Percentiles rank a stretch among this genome's conserved stretches.
Conservation (phyloP, 2,113 vertebrate genomes). For the Prionailurus viverrinus region DNA sequence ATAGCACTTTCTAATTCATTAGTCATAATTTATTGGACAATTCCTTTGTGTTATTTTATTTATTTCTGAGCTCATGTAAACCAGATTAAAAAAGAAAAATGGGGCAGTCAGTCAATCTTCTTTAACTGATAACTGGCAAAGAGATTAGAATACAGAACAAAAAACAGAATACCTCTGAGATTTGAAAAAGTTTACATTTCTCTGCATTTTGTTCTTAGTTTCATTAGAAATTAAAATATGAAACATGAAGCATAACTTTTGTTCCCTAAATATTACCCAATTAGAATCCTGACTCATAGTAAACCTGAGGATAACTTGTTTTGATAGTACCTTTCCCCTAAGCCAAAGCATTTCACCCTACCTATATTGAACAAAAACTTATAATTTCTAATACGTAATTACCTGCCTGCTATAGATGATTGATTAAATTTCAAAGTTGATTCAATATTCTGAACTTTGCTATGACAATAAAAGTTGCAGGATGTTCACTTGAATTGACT, state of each 20-base stretch:
- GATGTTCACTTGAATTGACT: background rate
- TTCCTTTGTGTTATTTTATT: conserved; percentile 66
- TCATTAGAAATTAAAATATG: background rate
- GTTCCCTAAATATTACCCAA: background rate
- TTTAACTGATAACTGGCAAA: conserved; percentile 8
- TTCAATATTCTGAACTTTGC: conserved; percentile 47
- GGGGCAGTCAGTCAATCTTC: conserved; percentile 2
- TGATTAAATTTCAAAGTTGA: conserved; percentile 55
- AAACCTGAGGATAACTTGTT: background rate
- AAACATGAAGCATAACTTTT: background rate
- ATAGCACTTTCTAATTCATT: conserved; percentile 48
- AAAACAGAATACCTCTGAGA: background rate
- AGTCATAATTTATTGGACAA: conserved; percentile 55
- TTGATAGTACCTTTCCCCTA: background rate
- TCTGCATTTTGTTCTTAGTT: conserved; percentile 26
- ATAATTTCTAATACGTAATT: background rate
- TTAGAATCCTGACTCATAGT: background rate
- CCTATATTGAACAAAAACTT: background rate
- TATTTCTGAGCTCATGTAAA: conserved; percentile 58
- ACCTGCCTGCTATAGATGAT: background rate
- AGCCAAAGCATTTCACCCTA: background rate
- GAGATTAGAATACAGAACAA: background rate
- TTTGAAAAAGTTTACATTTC: conserved; percentile 44
- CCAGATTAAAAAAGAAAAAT: conserved; percentile 52
- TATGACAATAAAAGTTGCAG: background rate